phyloP scores from a whole-genome alignment of 2,113 vertebrate species.

The Cyprinodon brontotheroides region DNA sequence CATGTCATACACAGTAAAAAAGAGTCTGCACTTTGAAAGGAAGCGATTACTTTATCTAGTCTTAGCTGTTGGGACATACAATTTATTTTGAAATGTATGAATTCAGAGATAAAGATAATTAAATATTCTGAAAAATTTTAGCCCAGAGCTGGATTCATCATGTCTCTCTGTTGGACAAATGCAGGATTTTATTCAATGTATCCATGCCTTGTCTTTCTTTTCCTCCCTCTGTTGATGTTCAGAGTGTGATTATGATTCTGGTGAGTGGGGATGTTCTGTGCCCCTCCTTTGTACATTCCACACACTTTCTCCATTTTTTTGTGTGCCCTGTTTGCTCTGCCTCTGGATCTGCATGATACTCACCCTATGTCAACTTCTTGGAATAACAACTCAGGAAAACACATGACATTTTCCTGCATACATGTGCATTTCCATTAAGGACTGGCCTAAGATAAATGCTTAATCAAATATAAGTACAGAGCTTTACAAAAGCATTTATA shows the following conservation, averaged over 20 bases:
- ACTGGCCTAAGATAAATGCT: background rate
- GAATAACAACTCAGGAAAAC: conserved; percentile 48
- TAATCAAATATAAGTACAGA: conserved; percentile 4
- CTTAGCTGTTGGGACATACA: background rate
- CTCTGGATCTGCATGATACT: conserved; percentile 67
- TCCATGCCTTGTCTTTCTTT: conserved; percentile 77
- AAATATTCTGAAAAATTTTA: background rate
- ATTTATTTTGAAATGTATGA: background rate
- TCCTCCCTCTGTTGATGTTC: conserved; percentile 75
- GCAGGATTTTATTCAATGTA: conserved; percentile 60
- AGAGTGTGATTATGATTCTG: conserved; percentile 82
- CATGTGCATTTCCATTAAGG: conserved; percentile 59
- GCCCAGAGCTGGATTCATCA: conserved; percentile 25
- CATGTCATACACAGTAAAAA: conserved; percentile 55
- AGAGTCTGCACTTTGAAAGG: background rate
- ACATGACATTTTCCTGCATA: conserved; percentile 50
- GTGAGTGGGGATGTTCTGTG: conserved; percentile 75
- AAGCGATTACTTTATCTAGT: background rate
- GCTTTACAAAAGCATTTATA: background rate
- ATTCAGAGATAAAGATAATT: background rate
- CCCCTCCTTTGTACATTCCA: conserved; percentile 58
- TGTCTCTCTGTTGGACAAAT: conserved; percentile 36
- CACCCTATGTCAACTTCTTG: conserved; percentile 52
- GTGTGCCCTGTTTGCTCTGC: conserved; percentile 62
- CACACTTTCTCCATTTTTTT: conserved; percentile 36